phyloP scores from a whole-genome alignment of 2,797 vertebrate genomes.

The Galaxias olidus region DNA sequence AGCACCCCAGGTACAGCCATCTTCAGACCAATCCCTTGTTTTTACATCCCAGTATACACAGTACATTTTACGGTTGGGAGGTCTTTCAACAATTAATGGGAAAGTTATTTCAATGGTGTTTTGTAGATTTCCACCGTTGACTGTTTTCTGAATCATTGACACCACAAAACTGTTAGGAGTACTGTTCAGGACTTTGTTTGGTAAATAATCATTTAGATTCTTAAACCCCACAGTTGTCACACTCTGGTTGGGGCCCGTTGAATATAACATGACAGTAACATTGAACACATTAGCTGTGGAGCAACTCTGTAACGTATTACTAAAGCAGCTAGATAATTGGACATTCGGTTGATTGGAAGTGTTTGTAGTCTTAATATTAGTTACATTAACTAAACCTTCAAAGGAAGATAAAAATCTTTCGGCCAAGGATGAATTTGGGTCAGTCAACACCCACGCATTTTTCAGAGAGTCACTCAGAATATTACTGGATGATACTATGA shows the following conservation, averaged over 20 bases:
- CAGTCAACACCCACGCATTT: background rate
- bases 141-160: constrained; percentile 30
- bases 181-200: rapidly evolving
- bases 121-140: too few species aligned
- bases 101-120: constrained; percentile 21
- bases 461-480: constrained; percentile 39
- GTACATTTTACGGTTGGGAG: background rate
- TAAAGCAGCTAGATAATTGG: constrained; percentile 10
- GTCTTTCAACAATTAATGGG: rapidly evolving
- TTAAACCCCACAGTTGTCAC: constrained; percentile 54
- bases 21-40: rapidly evolving
- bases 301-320: background rate
- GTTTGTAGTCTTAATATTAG: background rate
- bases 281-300: constrained; percentile 13
- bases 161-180: constrained; percentile 53
- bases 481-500: constrained; percentile 66
- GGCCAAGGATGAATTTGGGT: rapidly evolving
- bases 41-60: constrained; percentile 65
- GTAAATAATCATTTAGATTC: constrained; percentile 42
- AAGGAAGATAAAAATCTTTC: constrained; percentile 46
- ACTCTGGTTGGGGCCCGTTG: rapidly evolving
- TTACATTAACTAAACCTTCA: constrained; percentile 24
- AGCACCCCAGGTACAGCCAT: constrained; percentile 44
- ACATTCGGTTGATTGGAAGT: constrained; percentile 30
- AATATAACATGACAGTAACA: rapidly evolving